Evolutionary conservation across 2,113 vertebrate genomes (phyloP), one percentile per base, ranked within the genome.

Genomic region (Mystacornis crossleyi): DNA sequence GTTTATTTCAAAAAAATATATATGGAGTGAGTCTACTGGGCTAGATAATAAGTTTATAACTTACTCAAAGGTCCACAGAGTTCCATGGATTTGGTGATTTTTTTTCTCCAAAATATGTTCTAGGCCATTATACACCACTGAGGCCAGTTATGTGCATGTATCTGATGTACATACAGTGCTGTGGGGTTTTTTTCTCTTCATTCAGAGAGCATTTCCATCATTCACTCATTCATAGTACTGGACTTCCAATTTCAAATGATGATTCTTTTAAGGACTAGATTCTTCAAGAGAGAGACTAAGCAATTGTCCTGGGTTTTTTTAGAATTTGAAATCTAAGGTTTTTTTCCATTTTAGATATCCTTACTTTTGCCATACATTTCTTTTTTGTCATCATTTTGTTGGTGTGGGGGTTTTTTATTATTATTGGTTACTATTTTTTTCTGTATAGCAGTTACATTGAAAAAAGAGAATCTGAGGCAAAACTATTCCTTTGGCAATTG

Each of bases 341-440:
- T 81, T 12, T 15, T 43, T 83, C 18, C 7, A 23, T 77, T 91
- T 84, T 55, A 70, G 8, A 50, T 61, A 84, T 29, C 18, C 25
- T 42, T 26, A 23, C 33, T 62, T 62, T 29, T 42, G 6, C 14
- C 19, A 50, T 2, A 14, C 13, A 29, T 4, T 50, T 42, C 5
- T 1, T 8, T 26, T 47, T 7, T 33, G 10, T 9, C 9, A 2
- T 29, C 0, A 0, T 17, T 67, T 60, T 24, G 8, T 16, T 38
- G 19, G 5, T 28, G 5, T 18, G 10, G 4, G 5, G 1, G 3
- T 16, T 38, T 10, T 33, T 5, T 31, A 19, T 25, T 29, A 36
- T 17, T 9, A 28, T 33, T 64, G 1, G 4, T 55, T 61, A 53
- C 3, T 25, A 1, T 5, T 26, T 42, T 7, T 71, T 80, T 25